Percentiles rank a stretch among this genome's conserved stretches.
Evolutionary conservation across 2,113 vertebrate species (phyloP).

Genomic region (Eudyptes chrysolophus): DNA sequence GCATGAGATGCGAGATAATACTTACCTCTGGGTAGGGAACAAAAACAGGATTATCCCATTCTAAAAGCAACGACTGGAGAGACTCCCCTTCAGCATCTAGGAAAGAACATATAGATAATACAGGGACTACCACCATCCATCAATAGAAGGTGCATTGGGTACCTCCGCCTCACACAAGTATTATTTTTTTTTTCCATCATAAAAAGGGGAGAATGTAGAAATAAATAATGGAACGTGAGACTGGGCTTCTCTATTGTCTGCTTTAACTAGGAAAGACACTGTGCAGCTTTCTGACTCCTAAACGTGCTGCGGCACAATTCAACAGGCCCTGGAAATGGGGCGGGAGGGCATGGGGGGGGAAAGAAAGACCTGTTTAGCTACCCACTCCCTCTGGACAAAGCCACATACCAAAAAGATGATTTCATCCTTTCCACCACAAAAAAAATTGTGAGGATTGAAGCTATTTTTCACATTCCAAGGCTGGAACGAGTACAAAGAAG

Average conservation of each 20-base stretch:
- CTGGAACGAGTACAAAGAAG: constrained; percentile 50
- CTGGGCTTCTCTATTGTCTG: not conserved
- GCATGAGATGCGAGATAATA: not conserved
- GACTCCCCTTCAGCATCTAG: constrained; percentile 67
- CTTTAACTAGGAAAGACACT: not conserved
- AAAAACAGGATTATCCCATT: constrained; percentile 96
- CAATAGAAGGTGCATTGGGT: not conserved
- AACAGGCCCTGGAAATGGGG: not conserved
- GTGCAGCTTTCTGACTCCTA: not conserved
- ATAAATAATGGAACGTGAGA: not conserved
- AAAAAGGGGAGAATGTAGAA: not conserved
- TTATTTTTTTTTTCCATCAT: not conserved
- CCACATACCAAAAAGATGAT: constrained; percentile 48
- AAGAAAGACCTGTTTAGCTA: constrained; percentile 12
- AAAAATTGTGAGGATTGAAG: constrained; percentile 18
- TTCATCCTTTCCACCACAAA: not conserved
- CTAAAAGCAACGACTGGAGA: constrained; percentile 82
- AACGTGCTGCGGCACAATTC: not conserved
- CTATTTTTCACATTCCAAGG: constrained; percentile 49
- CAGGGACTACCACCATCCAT: not conserved
- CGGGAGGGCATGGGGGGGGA: no score
- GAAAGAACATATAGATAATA: not conserved
- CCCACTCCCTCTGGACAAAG: constrained; percentile 27
- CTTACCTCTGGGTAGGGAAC: constrained; percentile 83
- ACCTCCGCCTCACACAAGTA: not conserved